These are phyloP conservation scores for Petrolisthes cinctipes DNA, from an alignment of 2,888 invertebrate species.

Conservation along the genomic window DNA sequence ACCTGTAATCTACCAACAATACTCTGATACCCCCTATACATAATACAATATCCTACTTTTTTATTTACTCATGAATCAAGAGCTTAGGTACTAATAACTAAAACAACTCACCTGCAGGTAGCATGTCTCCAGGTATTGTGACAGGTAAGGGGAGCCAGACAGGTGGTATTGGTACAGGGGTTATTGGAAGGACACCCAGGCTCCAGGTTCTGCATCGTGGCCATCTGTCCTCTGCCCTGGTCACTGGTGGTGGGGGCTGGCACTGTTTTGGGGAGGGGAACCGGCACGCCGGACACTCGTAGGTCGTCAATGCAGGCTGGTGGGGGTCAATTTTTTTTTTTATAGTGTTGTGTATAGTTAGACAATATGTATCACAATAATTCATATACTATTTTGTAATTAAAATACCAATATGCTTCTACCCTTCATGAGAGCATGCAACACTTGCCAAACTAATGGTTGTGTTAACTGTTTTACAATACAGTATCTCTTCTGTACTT, in stretches of 20 bases:
- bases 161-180: slow-evolving; percentile 24
- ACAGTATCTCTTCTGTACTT: slow-evolving; percentile 8
- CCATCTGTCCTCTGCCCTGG: slow-evolving; percentile 46
- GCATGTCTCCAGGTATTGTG: slow-evolving; percentile 42
- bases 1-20: background rate
- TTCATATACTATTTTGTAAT: too few relatives aligned
- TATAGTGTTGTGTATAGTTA: too few relatives aligned
- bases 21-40: too few relatives aligned
- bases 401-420: too few relatives aligned
- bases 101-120: slow-evolving; percentile 48
- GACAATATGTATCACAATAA: too few relatives aligned
- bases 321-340: background rate
- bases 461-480: background rate
- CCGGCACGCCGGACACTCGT: slow-evolving; percentile 38
- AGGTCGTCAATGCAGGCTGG: slow-evolving; percentile 58
- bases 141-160: slow-evolving; percentile 49
- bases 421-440: too few relatives aligned
- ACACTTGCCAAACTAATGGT: background rate
- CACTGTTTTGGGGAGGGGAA: slow-evolving; percentile 25
- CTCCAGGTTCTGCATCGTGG: slow-evolving; percentile 24
- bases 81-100: too few relatives aligned
- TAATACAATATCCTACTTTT: too few relatives aligned
- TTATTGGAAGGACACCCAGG: slow-evolving; percentile 28
- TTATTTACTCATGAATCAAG: too few relatives aligned
- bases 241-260: slow-evolving; percentile 32